phyloP scores from a whole-genome alignment of 2,888 invertebrate species.

The Congeria kusceri region DNA sequence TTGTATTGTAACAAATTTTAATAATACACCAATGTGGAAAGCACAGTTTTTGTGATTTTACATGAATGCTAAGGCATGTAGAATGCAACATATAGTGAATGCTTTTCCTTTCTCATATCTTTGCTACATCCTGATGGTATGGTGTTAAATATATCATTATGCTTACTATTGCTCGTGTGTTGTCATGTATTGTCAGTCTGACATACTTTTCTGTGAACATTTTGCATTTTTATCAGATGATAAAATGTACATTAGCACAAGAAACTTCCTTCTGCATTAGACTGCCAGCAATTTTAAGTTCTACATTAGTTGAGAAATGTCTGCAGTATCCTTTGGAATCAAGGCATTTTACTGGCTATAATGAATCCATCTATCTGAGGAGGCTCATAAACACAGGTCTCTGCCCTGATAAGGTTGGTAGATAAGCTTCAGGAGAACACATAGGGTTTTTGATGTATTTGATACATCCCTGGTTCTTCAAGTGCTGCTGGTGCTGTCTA shows the following conservation, averaged over 20 bases:
- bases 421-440: constrained; percentile 49
- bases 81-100: too few relatives aligned
- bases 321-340: neutral
- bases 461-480: constrained; percentile 29
- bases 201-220: neutral
- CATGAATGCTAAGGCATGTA: too few relatives aligned
- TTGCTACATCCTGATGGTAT: too few relatives aligned
- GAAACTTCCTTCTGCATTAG: too few relatives aligned
- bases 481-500: constrained; percentile 14
- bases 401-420: constrained; percentile 38
- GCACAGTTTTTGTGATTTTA: too few relatives aligned
- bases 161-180: too few relatives aligned
- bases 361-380: constrained; percentile 46
- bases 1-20: too few relatives aligned
- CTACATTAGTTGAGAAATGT: neutral
- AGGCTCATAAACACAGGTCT: constrained; percentile 58
- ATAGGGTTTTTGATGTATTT: constrained; percentile 45
- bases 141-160: too few relatives aligned
- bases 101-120: too few relatives aligned
- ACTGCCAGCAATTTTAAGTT: constrained; percentile 4
- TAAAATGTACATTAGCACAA: too few relatives aligned
- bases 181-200: neutral
- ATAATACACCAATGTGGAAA: too few relatives aligned
- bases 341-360: constrained; percentile 10
- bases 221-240: neutral